Evolutionary conservation across 1,140 invertebrate species (phyloP).

Genomic region (Chionoecetes opilio): DNA sequence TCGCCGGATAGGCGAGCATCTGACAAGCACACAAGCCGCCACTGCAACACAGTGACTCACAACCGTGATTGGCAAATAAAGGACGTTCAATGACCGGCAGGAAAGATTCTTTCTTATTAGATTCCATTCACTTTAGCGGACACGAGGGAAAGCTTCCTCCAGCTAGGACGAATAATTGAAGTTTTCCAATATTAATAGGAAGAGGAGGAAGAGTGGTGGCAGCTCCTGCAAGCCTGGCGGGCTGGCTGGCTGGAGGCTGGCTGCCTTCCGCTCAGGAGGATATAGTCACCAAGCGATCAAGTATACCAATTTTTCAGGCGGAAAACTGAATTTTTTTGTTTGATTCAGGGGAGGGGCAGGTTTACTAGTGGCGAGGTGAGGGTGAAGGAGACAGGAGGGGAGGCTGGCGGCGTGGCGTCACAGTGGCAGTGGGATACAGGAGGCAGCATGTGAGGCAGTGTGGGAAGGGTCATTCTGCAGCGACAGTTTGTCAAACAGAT

Average conservation of each 20-base stretch:
- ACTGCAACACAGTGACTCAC: background rate
- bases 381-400: background rate
- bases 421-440: background rate
- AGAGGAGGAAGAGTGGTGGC: background rate
- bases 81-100: background rate
- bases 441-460: background rate
- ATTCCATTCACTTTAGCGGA: background rate
- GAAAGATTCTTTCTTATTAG: background rate
- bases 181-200: background rate
- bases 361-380: too few species aligned
- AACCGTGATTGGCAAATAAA: background rate
- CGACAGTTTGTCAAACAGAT: background rate
- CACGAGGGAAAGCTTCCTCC: background rate
- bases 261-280: background rate
- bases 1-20: too few species aligned
- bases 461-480: background rate
- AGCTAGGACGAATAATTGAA: background rate
- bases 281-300: background rate
- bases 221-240: background rate
- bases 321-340: background rate
- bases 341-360: too few species aligned
- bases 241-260: too few species aligned
- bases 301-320: conserved; percentile 2
- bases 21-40: background rate
- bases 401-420: background rate